phyloP scores from a whole-genome alignment of 2,888 invertebrate genomes.

The Timandra comae region DNA sequence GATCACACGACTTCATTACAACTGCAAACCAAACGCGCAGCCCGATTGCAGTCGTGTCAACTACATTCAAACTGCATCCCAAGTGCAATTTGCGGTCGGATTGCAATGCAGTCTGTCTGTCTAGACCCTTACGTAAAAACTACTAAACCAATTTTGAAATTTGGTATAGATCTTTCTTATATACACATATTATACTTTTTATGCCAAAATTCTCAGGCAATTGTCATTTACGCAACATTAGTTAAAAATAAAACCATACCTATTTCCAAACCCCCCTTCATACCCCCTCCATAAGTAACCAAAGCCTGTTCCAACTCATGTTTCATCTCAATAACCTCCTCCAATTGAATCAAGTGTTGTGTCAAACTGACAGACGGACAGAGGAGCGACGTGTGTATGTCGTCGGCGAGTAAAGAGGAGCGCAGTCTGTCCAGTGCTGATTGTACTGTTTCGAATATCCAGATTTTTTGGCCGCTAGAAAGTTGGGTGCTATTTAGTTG shows the following conservation, averaged over 20 bases:
- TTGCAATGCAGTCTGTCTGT: too few relatives aligned
- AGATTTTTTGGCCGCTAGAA: conserved; percentile 56
- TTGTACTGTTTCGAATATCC: conserved; percentile 49
- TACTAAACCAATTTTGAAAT: too few relatives aligned
- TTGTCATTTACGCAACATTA: background rate
- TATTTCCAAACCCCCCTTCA: conserved; percentile 18
- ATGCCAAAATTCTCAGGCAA: background rate
- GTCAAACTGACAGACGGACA: conserved; percentile 37
- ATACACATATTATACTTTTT: too few relatives aligned
- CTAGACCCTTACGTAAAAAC: too few relatives aligned
- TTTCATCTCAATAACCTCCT: conserved; percentile 15
- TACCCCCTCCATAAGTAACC: conserved; percentile 16
- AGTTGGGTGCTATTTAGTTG: background rate
- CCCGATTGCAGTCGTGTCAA: too few relatives aligned
- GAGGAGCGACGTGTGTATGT: conserved; percentile 29
- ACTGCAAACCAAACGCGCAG: too few relatives aligned
- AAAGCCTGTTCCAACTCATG: conserved; percentile 19
- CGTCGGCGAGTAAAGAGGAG: conserved; percentile 29
- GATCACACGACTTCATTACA: too few relatives aligned
- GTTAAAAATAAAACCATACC: conserved; percentile 32
- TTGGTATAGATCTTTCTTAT: too few relatives aligned
- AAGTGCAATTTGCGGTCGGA: too few relatives aligned
- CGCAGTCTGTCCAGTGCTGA: conserved; percentile 27
- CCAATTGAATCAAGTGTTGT: conserved; percentile 24
- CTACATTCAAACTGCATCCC: too few relatives aligned